These are phyloP conservation scores for Drosophila niveifrons DNA, from an alignment of 2,888 invertebrate species.

Conservation along the genomic window DNA sequence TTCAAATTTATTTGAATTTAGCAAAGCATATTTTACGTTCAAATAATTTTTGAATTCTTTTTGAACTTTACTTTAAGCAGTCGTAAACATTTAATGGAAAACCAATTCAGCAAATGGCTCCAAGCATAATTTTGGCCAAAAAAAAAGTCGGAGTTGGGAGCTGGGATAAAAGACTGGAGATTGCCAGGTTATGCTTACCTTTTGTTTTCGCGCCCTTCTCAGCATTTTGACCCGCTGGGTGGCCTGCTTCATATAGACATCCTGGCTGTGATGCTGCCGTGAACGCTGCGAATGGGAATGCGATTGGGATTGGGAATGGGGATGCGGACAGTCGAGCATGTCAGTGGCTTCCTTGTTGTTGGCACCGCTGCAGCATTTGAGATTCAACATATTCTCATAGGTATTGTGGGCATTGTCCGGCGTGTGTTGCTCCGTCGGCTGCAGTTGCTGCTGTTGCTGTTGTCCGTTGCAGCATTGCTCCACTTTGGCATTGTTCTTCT, in stretches of 20 bases:
- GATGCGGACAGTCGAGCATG: conserved; percentile 53
- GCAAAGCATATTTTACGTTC: too few relatives aligned
- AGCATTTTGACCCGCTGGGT: conserved; percentile 84
- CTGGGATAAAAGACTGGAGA: neutral
- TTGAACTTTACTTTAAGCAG: too few relatives aligned
- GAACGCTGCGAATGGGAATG: conserved; percentile 25
- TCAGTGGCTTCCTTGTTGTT: conserved; percentile 51
- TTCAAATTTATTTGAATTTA: too few relatives aligned
- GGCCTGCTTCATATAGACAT: conserved; percentile 84
- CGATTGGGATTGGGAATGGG: conserved; percentile 32
- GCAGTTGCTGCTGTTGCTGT: conserved; percentile 37
- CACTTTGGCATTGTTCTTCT: conserved; percentile 76
- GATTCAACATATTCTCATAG: conserved; percentile 84
- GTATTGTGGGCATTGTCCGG: conserved; percentile 81
- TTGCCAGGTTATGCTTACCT: conserved; percentile 75
- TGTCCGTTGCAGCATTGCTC: conserved; percentile 69
- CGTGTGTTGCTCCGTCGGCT: conserved; percentile 58
- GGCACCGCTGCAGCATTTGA: conserved; percentile 77
- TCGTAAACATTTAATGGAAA: neutral
- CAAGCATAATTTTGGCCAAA: neutral
- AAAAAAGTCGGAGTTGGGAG: neutral
- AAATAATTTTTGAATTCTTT: too few relatives aligned
- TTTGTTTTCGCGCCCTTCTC: conserved; percentile 85
- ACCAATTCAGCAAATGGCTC: neutral
- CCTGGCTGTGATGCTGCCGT: conserved; percentile 61